Percentiles rank a stretch among this genome's conserved stretches.
Evolutionary conservation across 23 tunicate species (phyloP).

Genomic region (Ciona savignyi): DNA sequence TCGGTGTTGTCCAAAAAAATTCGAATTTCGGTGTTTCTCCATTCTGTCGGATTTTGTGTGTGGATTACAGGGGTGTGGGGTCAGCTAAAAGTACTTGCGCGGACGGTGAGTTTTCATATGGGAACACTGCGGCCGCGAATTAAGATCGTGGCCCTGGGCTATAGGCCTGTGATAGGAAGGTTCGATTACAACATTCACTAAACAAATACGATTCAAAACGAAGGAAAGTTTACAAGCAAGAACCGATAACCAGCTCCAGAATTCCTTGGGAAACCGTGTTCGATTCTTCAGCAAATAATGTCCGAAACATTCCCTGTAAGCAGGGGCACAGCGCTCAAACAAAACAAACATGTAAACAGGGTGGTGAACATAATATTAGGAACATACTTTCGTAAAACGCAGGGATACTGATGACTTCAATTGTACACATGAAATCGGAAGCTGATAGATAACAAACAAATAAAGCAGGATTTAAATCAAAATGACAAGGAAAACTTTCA

Average conservation of each 20-base stretch:
- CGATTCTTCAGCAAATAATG: not conserved
- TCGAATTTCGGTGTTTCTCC: not conserved
- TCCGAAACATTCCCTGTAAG: not conserved
- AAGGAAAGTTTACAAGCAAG: not conserved
- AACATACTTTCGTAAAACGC: too few relatives aligned
- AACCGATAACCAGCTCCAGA: not conserved
- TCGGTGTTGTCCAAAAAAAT: too few relatives aligned
- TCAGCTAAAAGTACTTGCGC: not conserved
- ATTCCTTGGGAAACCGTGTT: not conserved
- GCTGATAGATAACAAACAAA: too few relatives aligned
- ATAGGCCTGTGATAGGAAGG: not conserved
- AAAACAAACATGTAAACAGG: too few relatives aligned
- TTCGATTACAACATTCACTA: not conserved
- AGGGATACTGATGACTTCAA: too few relatives aligned
- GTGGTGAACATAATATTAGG: too few relatives aligned
- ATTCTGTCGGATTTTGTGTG: not conserved
- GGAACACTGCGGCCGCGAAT: not conserved
- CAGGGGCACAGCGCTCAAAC: too few relatives aligned
- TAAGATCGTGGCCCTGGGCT: not conserved
- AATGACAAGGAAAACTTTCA: too few relatives aligned
- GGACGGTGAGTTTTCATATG: too few relatives aligned
- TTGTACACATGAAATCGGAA: too few relatives aligned
- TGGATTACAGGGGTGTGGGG: not conserved
- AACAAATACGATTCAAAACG: not conserved
- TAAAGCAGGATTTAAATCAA: too few relatives aligned